Evolutionary conservation across 2,888 invertebrate genomes (phyloP).

Genomic region (Crioceris asparagi): DNA sequence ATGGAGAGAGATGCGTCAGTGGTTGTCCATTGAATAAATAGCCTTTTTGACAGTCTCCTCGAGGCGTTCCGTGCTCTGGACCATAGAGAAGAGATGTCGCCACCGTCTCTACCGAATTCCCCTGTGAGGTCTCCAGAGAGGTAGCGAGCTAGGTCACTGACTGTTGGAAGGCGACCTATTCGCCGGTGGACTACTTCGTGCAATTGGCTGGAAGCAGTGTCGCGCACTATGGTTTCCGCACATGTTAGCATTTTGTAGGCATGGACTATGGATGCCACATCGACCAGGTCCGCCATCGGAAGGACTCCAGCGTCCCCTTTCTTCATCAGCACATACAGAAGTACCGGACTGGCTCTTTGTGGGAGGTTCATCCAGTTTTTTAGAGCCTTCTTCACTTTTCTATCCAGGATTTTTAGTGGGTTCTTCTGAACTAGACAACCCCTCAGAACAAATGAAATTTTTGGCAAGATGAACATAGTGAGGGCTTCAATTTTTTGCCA

Average conservation of each 20-base stretch:
- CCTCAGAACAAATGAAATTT: constrained; percentile 24
- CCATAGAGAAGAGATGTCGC: constrained; percentile 18
- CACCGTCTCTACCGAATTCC: constrained; percentile 13
- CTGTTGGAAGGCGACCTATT: constrained; percentile 9
- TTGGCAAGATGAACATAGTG: constrained; percentile 23
- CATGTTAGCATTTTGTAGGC: too few relatives aligned
- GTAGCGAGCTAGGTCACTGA: constrained; percentile 17
- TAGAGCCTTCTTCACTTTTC: constrained; percentile 13
- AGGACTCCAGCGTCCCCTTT: constrained; percentile 25
- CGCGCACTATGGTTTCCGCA: constrained; percentile 10
- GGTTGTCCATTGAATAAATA: not conserved
- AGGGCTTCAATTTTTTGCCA: constrained; percentile 23
- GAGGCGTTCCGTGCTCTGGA: constrained; percentile 18
- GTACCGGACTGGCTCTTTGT: constrained; percentile 23
- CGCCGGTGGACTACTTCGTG: constrained; percentile 13
- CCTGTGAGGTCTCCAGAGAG: constrained; percentile 17
- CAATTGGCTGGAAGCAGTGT: constrained; percentile 19
- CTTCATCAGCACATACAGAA: constrained; percentile 17
- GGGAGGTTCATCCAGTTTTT: constrained; percentile 28
- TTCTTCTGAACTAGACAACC: constrained; percentile 21
- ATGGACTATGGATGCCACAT: constrained; percentile 19
- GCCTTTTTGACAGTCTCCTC: constrained; percentile 6
- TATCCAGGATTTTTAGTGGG: constrained; percentile 20
- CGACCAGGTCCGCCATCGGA: constrained; percentile 25
- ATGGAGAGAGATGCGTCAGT: not conserved